phyloP scores from a whole-genome alignment of 2,797 vertebrate species.

The Miichthys miiuy region DNA sequence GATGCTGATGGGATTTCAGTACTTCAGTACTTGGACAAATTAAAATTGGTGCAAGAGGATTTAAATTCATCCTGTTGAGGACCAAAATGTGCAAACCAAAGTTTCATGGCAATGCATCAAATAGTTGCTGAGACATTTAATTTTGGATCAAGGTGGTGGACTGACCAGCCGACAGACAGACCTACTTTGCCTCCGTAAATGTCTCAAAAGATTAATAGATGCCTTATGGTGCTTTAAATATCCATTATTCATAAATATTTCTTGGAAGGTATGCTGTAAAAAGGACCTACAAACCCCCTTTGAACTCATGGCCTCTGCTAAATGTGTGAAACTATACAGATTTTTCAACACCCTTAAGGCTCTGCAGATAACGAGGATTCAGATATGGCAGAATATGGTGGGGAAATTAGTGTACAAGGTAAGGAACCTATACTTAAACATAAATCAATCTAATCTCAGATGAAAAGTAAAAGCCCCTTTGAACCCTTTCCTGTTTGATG shows the following conservation, averaged over 20 bases:
- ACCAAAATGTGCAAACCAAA: too few species aligned
- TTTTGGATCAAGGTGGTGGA: neutral
- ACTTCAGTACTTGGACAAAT: too few species aligned
- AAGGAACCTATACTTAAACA: constrained; percentile 19
- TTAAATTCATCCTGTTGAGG: too few species aligned
- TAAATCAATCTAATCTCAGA: constrained; percentile 9
- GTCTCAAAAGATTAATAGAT: neutral
- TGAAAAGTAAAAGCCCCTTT: constrained; percentile 18
- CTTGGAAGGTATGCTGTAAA: too few species aligned
- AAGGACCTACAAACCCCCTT: too few species aligned
- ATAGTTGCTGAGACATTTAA: neutral
- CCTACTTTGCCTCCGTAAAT: neutral
- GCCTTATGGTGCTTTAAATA: neutral
- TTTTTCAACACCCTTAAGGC: neutral
- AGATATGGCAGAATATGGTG: neutral
- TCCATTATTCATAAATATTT: neutral
- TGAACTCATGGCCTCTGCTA: too few species aligned
- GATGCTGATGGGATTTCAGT: neutral
- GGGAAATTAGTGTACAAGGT: neutral
- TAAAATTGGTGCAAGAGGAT: too few species aligned
- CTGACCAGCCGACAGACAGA: neutral
- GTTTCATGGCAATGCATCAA: neutral
- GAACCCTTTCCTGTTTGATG: constrained; percentile 35
- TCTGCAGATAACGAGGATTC: neutral
- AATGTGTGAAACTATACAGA: neutral